Evolutionary conservation across 2,888 invertebrate species (phyloP).

Genomic region (Calephelis perditalis): DNA sequence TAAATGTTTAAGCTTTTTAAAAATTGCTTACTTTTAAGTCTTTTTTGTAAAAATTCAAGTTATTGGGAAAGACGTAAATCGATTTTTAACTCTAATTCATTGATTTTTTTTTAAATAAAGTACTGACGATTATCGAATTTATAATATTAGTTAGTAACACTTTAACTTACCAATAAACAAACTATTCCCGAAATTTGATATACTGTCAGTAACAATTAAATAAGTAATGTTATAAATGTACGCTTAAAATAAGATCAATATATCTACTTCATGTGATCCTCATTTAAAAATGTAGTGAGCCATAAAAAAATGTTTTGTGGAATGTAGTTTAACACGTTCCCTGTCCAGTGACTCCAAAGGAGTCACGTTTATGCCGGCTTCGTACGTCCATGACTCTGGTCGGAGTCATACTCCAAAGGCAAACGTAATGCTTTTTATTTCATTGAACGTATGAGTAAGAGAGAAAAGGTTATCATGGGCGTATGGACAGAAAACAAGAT

Average conservation of each 20-base stretch:
- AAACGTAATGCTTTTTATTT: background rate
- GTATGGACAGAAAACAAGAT: background rate
- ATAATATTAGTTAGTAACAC: background rate
- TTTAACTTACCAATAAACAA: background rate
- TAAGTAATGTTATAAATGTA: no score
- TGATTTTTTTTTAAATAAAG: background rate
- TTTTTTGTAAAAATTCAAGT: no score
- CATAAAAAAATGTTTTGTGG: no score
- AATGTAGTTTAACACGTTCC: background rate
- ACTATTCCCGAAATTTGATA: no score
- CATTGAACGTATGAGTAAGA: background rate
- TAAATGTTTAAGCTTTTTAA: no score
- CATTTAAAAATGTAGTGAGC: no score
- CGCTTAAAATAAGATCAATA: no score
- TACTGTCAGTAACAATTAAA: no score
- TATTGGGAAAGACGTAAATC: no score
- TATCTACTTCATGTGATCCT: no score
- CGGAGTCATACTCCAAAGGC: background rate
- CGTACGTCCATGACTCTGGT: background rate
- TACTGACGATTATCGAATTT: background rate
- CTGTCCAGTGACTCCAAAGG: background rate
- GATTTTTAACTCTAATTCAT: no score
- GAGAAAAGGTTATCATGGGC: background rate
- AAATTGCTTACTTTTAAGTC: no score
- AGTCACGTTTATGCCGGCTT: constrained; percentile 10